Percentiles rank a stretch among this genome's conserved stretches.
These are phyloP conservation scores for Drosophila cognata DNA, from an alignment of 2,888 invertebrate species.

Conservation along the genomic window DNA sequence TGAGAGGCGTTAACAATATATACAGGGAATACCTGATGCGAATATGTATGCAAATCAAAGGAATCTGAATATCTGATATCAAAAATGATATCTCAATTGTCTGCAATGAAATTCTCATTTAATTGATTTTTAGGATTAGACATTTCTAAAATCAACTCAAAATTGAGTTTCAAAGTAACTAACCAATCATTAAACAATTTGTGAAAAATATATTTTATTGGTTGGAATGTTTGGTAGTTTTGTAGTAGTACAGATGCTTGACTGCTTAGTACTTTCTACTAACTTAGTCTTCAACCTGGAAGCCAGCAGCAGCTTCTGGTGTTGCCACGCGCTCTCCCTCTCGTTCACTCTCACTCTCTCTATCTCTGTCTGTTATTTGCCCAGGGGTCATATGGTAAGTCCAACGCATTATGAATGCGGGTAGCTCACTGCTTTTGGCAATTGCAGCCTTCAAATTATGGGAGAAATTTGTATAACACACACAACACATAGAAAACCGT, in stretches of 20 bases:
- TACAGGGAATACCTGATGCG: not conserved
- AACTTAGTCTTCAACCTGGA: not conserved
- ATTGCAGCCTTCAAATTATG: conserved; percentile 52
- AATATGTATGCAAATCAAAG: not conserved
- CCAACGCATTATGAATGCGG: conserved; percentile 50
- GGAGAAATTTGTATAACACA: conserved; percentile 54
- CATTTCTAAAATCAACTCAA: not conserved
- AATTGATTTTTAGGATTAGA: not conserved
- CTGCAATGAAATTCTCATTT: not conserved
- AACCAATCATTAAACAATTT: not conserved
- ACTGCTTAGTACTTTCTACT: not conserved
- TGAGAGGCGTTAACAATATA: not conserved
- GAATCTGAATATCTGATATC: not conserved
- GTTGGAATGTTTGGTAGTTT: not conserved
- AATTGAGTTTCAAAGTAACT: not conserved
- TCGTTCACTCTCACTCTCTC: not conserved
- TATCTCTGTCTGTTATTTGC: not conserved
- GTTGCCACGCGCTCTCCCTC: conserved; percentile 33
- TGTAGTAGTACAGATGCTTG: not conserved
- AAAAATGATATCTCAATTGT: not conserved
- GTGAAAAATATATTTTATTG: not conserved
- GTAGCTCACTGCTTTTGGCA: conserved; percentile 37
- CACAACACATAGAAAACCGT: not conserved
- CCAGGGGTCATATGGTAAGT: conserved; percentile 31
- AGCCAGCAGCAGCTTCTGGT: conserved; percentile 29